Conservation (phyloP, 2,113 vertebrate genomes). For the Paracanthobrama guichenoti region DNA sequence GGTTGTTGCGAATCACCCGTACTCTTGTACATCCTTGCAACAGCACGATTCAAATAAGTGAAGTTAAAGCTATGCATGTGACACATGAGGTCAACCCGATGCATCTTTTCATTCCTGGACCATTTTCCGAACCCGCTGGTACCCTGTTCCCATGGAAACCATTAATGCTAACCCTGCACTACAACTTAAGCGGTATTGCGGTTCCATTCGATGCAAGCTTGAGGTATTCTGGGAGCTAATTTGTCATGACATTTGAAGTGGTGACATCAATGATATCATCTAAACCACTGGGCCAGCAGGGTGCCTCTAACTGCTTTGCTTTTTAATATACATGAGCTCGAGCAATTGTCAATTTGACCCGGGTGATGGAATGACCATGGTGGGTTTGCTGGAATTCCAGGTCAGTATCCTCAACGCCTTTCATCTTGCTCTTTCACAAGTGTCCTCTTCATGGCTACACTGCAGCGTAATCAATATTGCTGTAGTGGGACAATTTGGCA, state of each 20-base stretch:
- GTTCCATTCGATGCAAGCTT: neutral
- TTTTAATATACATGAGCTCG: slow-evolving; percentile 4
- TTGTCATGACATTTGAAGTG: slow-evolving; percentile 17
- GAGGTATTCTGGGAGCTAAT: slow-evolving; percentile 3
- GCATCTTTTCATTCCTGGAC: neutral
- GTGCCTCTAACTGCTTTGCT: neutral
- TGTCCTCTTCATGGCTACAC: slow-evolving; percentile 11
- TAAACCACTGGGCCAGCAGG: neutral
- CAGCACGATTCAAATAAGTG: neutral
- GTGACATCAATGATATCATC: slow-evolving; percentile 4
- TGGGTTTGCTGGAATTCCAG: neutral
- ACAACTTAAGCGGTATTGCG: neutral
- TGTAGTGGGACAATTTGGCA: slow-evolving; percentile 23
- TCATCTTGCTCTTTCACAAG: slow-evolving; percentile 13
- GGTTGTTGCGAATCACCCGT: neutral
- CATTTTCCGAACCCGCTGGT: neutral
- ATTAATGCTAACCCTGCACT: neutral
- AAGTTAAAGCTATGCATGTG: neutral
- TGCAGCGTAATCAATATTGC: slow-evolving; percentile 38
- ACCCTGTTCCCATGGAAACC: too few species aligned
- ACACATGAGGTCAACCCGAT: neutral
- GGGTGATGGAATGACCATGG: neutral
- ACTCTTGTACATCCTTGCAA: neutral
- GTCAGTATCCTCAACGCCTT: neutral
- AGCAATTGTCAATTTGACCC: neutral